These are phyloP conservation scores for Spheniscus humboldti DNA, from an alignment of 2,797 vertebrate genomes.

Conservation along the genomic window DNA sequence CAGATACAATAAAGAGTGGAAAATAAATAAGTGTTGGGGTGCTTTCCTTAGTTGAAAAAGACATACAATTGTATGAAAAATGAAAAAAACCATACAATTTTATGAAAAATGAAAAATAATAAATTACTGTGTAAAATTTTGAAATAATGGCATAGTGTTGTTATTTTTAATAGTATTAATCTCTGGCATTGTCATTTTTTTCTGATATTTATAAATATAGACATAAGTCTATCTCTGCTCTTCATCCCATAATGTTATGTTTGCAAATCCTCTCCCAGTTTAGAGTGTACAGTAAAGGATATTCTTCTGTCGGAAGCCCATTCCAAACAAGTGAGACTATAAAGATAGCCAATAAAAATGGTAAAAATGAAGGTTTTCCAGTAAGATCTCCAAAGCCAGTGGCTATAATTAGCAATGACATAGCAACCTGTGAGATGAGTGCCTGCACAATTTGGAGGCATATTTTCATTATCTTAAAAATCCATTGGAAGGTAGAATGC, in stretches of 20 bases:
- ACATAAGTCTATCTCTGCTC: neutral
- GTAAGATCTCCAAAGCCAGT: neutral
- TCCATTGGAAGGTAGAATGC: neutral
- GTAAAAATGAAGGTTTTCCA: neutral
- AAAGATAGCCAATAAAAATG: neutral
- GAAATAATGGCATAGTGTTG: accelerated
- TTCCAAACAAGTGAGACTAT: neutral
- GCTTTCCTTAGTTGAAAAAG: neutral
- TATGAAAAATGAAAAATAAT: neutral
- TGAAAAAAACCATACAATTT: neutral
- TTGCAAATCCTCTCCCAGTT: neutral
- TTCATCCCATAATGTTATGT: neutral
- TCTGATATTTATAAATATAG: neutral
- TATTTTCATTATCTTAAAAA: neutral
- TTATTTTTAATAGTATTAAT: neutral
- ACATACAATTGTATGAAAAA: neutral
- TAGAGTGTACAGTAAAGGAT: neutral
- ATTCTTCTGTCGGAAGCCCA: neutral
- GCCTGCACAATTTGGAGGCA: neutral
- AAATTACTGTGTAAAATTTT: neutral
- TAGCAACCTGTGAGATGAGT: neutral
- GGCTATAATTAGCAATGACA: neutral
- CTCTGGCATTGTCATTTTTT: neutral
- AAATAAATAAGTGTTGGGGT: neutral
- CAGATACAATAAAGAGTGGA: neutral